phyloP scores from a whole-genome alignment of 2,113 vertebrate genomes.

The Hypanus sabinus region DNA sequence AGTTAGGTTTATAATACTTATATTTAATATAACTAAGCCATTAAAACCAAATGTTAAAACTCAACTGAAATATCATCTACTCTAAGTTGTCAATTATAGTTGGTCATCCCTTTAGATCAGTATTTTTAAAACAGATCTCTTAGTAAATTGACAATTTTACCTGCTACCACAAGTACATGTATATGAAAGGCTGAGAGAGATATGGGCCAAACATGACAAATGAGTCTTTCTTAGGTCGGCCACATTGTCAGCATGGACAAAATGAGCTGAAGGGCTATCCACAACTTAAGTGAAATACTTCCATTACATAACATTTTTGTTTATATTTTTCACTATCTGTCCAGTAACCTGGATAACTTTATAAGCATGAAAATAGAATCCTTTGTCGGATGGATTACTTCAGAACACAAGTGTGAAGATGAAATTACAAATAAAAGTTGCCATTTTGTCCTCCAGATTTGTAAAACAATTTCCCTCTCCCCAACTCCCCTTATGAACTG shows the following conservation, averaged over 20 bases:
- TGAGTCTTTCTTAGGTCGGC: too few relatives aligned
- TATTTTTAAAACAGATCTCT: background rate
- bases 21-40: background rate
- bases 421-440: background rate
- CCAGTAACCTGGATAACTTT: background rate
- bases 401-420: background rate
- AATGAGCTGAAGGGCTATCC: too few relatives aligned
- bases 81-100: background rate
- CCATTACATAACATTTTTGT: too few relatives aligned
- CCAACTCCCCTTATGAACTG: background rate
- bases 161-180: background rate
- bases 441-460: background rate
- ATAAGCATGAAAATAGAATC: background rate
- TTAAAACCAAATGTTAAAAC: background rate
- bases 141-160: background rate
- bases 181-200: too few relatives aligned
- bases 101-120: background rate
- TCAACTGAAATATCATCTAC: background rate
- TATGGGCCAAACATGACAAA: too few relatives aligned
- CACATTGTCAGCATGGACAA: too few relatives aligned
- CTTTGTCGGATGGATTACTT: background rate
- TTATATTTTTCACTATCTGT: background rate
- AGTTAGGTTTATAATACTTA: background rate
- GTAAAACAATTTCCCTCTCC: background rate
- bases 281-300: background rate